phyloP scores from a whole-genome alignment of 2,113 vertebrate species.

The Sialia sialis region DNA sequence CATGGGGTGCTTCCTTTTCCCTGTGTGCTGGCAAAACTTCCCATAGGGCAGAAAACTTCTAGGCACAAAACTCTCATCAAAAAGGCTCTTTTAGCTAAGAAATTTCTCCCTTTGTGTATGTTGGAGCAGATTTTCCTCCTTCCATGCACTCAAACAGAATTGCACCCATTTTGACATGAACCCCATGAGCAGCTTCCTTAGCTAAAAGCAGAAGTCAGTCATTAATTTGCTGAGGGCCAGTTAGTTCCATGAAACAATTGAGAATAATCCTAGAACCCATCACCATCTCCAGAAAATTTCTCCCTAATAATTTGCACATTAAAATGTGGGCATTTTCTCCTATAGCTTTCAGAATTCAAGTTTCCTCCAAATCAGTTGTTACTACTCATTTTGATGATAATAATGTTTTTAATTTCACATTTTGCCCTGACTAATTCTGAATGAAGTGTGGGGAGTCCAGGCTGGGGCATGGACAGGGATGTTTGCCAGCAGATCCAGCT shows the following conservation, averaged over 20 bases:
- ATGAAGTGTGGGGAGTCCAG: fast-evolving
- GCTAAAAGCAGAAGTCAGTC: background rate
- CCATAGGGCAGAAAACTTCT: background rate
- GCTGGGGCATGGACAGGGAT: fast-evolving
- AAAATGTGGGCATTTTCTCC: background rate
- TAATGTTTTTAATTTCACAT: background rate
- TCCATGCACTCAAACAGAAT: background rate
- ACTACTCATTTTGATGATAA: background rate
- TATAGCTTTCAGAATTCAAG: background rate
- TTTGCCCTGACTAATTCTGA: background rate
- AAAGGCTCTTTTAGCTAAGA: background rate
- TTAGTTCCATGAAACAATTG: background rate
- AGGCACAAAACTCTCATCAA: background rate
- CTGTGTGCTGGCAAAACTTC: background rate
- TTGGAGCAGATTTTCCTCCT: background rate
- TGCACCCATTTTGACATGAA: background rate
- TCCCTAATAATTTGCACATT: background rate
- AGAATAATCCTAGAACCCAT: background rate
- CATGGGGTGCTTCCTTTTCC: background rate
- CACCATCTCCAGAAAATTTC: background rate
- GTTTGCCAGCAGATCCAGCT: background rate
- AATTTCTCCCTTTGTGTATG: background rate
- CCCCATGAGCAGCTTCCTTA: background rate
- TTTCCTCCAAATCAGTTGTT: background rate
- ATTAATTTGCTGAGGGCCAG: background rate